phyloP scores from a whole-genome alignment of 2,888 invertebrate genomes.

The Himalopsyche tibetana region DNA sequence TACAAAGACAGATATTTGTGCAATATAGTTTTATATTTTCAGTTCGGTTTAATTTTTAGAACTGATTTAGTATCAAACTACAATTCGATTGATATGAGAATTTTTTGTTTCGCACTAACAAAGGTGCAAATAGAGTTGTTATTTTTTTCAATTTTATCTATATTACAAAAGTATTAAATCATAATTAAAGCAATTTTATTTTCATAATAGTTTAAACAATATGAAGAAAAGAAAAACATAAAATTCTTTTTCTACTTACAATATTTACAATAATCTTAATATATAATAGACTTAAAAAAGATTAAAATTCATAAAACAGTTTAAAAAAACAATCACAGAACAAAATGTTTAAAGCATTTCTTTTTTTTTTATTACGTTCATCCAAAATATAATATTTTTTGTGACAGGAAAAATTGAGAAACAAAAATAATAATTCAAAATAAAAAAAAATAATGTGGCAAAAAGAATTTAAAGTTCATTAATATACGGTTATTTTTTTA shows the following conservation, averaged over 20 bases:
- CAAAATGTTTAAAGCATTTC: constrained; percentile 63
- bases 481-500: no score
- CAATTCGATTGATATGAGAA: constrained; percentile 64
- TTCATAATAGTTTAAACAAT: constrained; percentile 50
- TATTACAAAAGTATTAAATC: constrained; percentile 59
- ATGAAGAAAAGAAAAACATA: constrained; percentile 48
- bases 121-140: constrained; percentile 46
- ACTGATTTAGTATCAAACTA: constrained; percentile 53
- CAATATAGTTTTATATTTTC: constrained; percentile 60
- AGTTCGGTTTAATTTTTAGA: constrained; percentile 51
- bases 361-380: constrained; percentile 50
- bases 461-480: background rate
- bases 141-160: constrained; percentile 50
- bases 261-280: constrained; percentile 64
- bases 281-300: constrained; percentile 63
- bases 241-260: constrained; percentile 64
- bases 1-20: constrained; percentile 53
- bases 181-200: constrained; percentile 62
- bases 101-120: constrained; percentile 53
- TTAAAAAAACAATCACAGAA: constrained; percentile 65
- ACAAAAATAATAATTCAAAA: background rate
- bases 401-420: background rate
- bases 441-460: background rate
- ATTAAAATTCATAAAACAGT: constrained; percentile 64
- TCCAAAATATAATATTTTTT: constrained; percentile 16